Percentiles rank a stretch among this genome's conserved stretches.
These are phyloP conservation scores for Fragum sueziense DNA, from an alignment of 2,888 invertebrate genomes.

Conservation along the genomic window DNA sequence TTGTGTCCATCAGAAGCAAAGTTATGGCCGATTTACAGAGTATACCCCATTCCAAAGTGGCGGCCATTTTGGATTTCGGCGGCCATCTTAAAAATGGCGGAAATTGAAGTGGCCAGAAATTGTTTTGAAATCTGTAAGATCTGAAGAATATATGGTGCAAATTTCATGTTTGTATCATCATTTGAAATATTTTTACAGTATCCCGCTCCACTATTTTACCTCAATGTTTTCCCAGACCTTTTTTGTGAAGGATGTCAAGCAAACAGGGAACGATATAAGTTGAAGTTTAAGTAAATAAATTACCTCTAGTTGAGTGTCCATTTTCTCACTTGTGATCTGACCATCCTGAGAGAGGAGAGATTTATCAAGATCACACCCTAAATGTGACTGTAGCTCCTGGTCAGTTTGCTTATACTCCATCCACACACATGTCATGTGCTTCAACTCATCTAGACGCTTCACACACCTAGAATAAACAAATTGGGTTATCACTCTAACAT, in stretches of 20 bases:
- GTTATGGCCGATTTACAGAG: too few species aligned
- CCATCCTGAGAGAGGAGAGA: slow-evolving; percentile 66
- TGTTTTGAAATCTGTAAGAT: too few species aligned
- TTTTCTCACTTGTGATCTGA: slow-evolving; percentile 57
- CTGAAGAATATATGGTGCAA: too few species aligned
- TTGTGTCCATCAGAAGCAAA: too few species aligned
- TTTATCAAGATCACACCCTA: slow-evolving; percentile 85
- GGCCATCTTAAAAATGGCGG: too few species aligned
- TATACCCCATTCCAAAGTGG: too few species aligned
- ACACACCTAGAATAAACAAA: slow-evolving; percentile 37
- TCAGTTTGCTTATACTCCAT: slow-evolving; percentile 70
- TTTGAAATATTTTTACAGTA: not conserved
- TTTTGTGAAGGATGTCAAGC: too few species aligned
- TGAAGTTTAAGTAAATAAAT: slow-evolving; percentile 9
- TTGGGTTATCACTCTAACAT: too few species aligned
- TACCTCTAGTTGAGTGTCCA: slow-evolving; percentile 67
- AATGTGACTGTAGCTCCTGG: slow-evolving; percentile 75
- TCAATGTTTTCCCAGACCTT: not conserved
- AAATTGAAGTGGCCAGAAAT: too few species aligned
- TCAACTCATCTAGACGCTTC: slow-evolving; percentile 47
- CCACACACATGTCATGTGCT: slow-evolving; percentile 69
- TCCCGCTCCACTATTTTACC: not conserved
- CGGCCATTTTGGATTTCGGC: too few species aligned
- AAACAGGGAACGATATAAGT: too few species aligned
- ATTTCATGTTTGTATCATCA: too few species aligned